Evolutionary conservation across 2,888 invertebrate species (phyloP).

Genomic region (Strigamia maritima): DNA sequence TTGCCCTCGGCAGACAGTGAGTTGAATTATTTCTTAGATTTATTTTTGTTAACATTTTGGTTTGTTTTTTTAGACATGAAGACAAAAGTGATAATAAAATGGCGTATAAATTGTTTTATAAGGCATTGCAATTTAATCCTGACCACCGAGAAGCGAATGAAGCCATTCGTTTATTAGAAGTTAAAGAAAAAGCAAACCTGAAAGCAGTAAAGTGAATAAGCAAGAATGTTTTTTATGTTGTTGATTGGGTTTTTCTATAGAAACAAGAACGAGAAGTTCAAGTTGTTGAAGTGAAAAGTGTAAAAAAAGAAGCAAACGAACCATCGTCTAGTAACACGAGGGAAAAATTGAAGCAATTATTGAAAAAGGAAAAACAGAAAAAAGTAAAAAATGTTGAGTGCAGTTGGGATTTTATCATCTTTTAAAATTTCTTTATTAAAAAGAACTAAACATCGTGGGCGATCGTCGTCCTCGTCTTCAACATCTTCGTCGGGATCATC

Average conservation of each 20-base stretch:
- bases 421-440: neutral
- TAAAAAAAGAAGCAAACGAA: neutral
- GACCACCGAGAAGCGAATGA: conserved; percentile 83
- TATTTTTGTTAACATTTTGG: neutral
- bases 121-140: conserved; percentile 54
- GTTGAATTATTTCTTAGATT: neutral
- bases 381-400: neutral
- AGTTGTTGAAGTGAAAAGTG: neutral
- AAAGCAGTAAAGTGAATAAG: neutral
- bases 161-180: conserved; percentile 73
- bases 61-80: conserved; percentile 37
- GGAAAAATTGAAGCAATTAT: conserved; percentile 26
- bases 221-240: neutral
- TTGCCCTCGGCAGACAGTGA: conserved; percentile 41
- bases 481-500: conserved; percentile 36
- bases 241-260: neutral
- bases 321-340: neutral
- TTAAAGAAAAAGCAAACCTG: conserved; percentile 39
- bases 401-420: neutral
- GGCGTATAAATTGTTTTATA: conserved; percentile 40
- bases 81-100: conserved; percentile 37
- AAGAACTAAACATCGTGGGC: neutral
- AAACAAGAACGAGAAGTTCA: neutral
- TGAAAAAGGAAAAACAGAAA: conserved; percentile 14
- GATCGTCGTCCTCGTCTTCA: conserved; percentile 35